These are phyloP conservation scores for Drosophila neoperkinsi DNA, from an alignment of 2,888 invertebrate genomes.

Conservation along the genomic window DNA sequence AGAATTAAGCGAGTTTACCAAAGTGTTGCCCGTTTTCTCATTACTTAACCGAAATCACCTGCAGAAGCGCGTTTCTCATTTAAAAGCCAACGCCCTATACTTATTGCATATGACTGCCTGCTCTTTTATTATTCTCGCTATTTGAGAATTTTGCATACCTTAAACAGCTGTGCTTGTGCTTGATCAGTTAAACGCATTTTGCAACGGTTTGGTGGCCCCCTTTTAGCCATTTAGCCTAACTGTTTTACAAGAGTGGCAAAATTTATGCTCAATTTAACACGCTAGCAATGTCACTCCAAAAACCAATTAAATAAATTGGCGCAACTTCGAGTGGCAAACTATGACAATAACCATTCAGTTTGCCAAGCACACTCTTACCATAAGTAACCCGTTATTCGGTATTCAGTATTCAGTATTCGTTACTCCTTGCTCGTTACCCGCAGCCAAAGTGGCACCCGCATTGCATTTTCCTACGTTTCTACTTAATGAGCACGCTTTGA, in stretches of 20 bases:
- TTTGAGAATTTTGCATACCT: constrained; percentile 10
- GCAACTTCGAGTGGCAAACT: constrained; percentile 58
- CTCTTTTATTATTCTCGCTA: not conserved
- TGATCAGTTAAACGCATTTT: constrained; percentile 41
- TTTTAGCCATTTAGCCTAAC: constrained; percentile 45
- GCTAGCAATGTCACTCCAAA: constrained; percentile 44
- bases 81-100: not conserved
- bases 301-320: constrained; percentile 70
- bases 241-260: constrained; percentile 60
- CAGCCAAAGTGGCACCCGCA: constrained; percentile 31
- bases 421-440: constrained; percentile 6
- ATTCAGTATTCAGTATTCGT: constrained; percentile 3
- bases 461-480: constrained; percentile 25
- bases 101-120: not conserved
- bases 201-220: constrained; percentile 24
- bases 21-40: not conserved
- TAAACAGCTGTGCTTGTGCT: not conserved
- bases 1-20: not conserved
- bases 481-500: constrained; percentile 43
- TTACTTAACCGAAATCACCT: not conserved
- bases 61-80: too few relatives aligned
- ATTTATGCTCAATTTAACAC: constrained; percentile 66
- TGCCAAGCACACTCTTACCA: constrained; percentile 27
- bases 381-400: constrained; percentile 42
- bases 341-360: constrained; percentile 57